Conservation (phyloP, 92 coral and sea anemone species). For the Parazoanthus atlanticus region DNA sequence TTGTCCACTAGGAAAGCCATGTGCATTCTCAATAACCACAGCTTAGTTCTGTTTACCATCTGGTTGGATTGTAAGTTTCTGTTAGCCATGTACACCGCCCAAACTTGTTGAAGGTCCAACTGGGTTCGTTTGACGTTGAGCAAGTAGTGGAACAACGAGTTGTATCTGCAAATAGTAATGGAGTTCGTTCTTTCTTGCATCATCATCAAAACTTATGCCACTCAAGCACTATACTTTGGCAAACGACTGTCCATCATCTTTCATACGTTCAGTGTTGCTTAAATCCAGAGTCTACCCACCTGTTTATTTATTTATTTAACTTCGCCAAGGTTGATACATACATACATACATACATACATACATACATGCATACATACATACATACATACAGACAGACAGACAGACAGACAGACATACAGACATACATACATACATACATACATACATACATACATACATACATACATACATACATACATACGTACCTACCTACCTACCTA, state of each 20-base stretch:
- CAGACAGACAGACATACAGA: too few relatives aligned
- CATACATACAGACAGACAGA: too few relatives aligned
- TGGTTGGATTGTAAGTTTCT: slow-evolving; percentile 68
- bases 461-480: too few relatives aligned
- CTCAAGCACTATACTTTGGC: neutral
- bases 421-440: too few relatives aligned
- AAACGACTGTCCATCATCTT: neutral
- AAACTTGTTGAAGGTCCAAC: slow-evolving; percentile 87
- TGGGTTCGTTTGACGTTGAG: slow-evolving; percentile 94
- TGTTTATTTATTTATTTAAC: too few relatives aligned
- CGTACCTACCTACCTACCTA: too few relatives aligned
- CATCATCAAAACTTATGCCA: neutral
- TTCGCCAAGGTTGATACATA: too few relatives aligned
- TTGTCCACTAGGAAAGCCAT: slow-evolving; percentile 98
- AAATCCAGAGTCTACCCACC: neutral
- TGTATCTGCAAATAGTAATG: slow-evolving; percentile 63
- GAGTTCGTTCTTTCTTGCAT: too few relatives aligned
- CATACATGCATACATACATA: too few relatives aligned
- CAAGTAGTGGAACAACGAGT: slow-evolving; percentile 83
- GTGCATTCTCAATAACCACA: slow-evolving; percentile 96
- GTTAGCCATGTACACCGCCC: slow-evolving; percentile 90
- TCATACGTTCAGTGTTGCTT: neutral
- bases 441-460: too few relatives aligned
- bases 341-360: too few relatives aligned
- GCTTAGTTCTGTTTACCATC: slow-evolving; percentile 67